Base-by-base conservation (phyloP, 2,888 invertebrate species). In the Allygus modestus region DNA sequence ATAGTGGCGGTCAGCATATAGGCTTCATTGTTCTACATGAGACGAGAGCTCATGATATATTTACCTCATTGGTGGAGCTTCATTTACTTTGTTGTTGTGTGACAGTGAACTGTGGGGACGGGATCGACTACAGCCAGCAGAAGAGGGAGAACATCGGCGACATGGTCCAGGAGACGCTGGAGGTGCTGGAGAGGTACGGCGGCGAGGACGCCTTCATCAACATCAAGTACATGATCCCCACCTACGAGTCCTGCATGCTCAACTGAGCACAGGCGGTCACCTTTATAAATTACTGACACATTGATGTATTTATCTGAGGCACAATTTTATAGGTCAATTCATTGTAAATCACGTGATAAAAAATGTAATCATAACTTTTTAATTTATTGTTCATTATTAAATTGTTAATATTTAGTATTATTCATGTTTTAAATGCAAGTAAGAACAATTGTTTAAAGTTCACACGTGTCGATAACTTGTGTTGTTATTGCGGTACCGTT, bases 201-300 rank as follows among this genome's bases (percentile, higher is more conserved):
- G 99, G 99, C 5, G 97, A 97, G 87, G 98, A 98, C 90, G 98
- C 99, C 0, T 98, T 97, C 90, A 98, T 98, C 88, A 99, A 99
- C 91, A 99, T 99, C 89, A 99, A 99, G 91, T 99, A 99, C 91
- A 96, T 99, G 94, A 94, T 99, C 87, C 99, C 99, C 0, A 98
- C 98, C 7, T 99, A 99, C 89, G 98, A 99, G 90, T 98, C 98
- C 0, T 97, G 97, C 89, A 94, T 96, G 88, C 92, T 95, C 88
- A 96, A 96, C 91, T 96, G 92, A 91, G 1, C 37, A 9, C 37
- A 37, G n/a, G n/a, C n/a, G n/a, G n/a, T n/a, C n/a, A n/a, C n/a
- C n/a, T n/a, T n/a, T n/a, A n/a, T n/a, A n/a, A n/a, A n/a, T n/a
- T n/a, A n/a, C n/a, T n/a, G n/a, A n/a, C n/a, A n/a, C n/a, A n/a